Base-by-base conservation (phyloP, 2,888 invertebrate species). In the Cheilosia vulpina region DNA sequence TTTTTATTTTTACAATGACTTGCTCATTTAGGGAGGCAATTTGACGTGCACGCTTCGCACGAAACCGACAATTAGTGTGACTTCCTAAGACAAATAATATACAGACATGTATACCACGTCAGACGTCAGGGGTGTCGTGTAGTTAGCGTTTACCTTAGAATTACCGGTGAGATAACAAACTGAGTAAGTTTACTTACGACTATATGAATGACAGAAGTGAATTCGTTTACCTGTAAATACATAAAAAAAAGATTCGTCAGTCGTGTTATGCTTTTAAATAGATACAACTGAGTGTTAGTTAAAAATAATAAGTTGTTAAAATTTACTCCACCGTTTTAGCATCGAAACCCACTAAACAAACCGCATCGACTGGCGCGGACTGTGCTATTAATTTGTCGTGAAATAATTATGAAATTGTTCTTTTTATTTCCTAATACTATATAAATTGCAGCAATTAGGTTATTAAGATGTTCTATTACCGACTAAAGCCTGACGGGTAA, bases 371-470 rank as follows among this genome's bases (percentile, higher is more conserved):
- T 53, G 27, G 4, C 53, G 5, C 9, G 53, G 41, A 34, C 34
- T 58, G 17, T 34, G 43, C 9, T 11, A 47, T 50, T 27, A 41
- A 15, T 75, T 41, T 62, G 60, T 72, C 43, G 52, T 21, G 19
- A 34, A 55, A 55, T 45, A 34, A 77, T 5, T 17, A 43, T 41
- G 24, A 27, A 15, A 60, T 47, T 45, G 19, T 19, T 21, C 41
- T 58, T 45, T 38, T 55, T 27, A 31, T 27, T n/a, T 17, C 17
- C 7, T 21, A 21, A 21, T 21, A 21, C 21, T 52, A 52, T 24
- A 72, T 71, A 83, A 83, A 72, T 83, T 84, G 45, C 65, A 55
- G 52, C 73, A 79, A 84, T 76, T 80, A 84, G 60, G 55, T 75
- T 71, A 66, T 75, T 80, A 50, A 53, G 66, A 58, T 71, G 34